These are phyloP conservation scores for Acromyrmex charruanus DNA, from an alignment of 1,140 invertebrate species.

Conservation along the genomic window DNA sequence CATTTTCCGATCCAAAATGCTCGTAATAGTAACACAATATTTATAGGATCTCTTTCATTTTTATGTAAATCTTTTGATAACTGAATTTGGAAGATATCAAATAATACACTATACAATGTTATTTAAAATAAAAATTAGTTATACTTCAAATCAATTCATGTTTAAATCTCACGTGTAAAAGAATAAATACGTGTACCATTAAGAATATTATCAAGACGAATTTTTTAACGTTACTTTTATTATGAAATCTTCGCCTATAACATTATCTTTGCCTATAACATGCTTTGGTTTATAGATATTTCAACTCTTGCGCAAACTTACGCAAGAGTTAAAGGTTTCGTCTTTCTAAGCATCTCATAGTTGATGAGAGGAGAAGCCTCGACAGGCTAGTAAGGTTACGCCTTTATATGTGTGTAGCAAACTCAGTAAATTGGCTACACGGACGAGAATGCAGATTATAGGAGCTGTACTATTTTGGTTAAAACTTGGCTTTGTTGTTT, in stretches of 20 bases:
- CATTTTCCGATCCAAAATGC: neutral
- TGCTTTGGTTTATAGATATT: slow-evolving; percentile 23
- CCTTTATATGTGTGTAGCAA: slow-evolving; percentile 14
- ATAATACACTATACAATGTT: slow-evolving; percentile 15
- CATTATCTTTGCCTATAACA: neutral
- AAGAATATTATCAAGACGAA: neutral
- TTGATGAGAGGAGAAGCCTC: slow-evolving; percentile 25
- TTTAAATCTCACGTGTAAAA: neutral
- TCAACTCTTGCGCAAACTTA: slow-evolving; percentile 2
- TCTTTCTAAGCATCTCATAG: slow-evolving; percentile 16
- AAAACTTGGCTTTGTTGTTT: neutral
- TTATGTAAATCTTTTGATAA: neutral
- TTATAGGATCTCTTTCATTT: neutral
- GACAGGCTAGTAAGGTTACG: neutral
- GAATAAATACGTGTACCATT: neutral
- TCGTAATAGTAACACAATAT: neutral
- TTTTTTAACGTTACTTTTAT: neutral
- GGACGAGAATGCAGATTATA: neutral
- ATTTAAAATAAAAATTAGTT: slow-evolving; percentile 32
- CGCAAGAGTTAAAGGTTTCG: slow-evolving; percentile 10
- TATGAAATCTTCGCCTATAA: neutral
- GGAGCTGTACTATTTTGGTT: neutral
- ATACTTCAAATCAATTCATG: neutral
- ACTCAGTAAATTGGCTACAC: slow-evolving; percentile 38
- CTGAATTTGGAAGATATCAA: neutral